phyloP scores from a whole-genome alignment of 2,113 vertebrate genomes.

The Petaurus breviceps region DNA sequence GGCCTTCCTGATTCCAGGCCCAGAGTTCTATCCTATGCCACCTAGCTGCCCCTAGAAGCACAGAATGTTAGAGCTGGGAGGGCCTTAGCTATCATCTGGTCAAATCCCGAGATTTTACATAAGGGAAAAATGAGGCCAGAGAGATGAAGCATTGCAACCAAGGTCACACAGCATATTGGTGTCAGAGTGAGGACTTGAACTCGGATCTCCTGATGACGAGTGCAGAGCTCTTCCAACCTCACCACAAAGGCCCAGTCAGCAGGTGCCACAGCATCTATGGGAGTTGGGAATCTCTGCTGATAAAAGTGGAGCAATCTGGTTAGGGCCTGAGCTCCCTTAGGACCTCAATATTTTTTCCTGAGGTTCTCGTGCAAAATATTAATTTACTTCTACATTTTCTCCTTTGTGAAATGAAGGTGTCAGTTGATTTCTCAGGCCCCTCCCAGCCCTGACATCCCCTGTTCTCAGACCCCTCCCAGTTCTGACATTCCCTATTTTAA shows the following conservation, averaged over 20 bases:
- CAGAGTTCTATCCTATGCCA: background rate
- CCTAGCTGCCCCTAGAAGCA: background rate
- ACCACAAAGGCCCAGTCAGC: background rate
- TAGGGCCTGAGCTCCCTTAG: too few relatives aligned
- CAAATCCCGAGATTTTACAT: background rate
- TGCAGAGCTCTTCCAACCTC: background rate
- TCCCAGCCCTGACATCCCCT: too few relatives aligned
- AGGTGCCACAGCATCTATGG: too few relatives aligned
- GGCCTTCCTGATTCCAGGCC: background rate
- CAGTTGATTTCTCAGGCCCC: background rate
- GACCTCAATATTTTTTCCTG: too few relatives aligned
- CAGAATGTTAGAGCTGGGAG: background rate
- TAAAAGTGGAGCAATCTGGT: too few relatives aligned
- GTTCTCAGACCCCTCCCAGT: too few relatives aligned
- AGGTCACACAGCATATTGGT: slow-evolving; percentile 2
- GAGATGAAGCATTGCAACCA: slow-evolving; percentile 22
- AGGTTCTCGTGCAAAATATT: too few relatives aligned
- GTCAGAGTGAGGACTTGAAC: slow-evolving; percentile 20
- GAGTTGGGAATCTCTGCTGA: too few relatives aligned
- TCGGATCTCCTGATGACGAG: background rate
- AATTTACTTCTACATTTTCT: too few relatives aligned
- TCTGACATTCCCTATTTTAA: too few relatives aligned
- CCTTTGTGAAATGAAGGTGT: too few relatives aligned
- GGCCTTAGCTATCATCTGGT: too few relatives aligned
- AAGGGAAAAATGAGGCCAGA: background rate